phyloP scores from a whole-genome alignment of 2,113 vertebrate genomes.

The Campylomormyrus numenius region DNA sequence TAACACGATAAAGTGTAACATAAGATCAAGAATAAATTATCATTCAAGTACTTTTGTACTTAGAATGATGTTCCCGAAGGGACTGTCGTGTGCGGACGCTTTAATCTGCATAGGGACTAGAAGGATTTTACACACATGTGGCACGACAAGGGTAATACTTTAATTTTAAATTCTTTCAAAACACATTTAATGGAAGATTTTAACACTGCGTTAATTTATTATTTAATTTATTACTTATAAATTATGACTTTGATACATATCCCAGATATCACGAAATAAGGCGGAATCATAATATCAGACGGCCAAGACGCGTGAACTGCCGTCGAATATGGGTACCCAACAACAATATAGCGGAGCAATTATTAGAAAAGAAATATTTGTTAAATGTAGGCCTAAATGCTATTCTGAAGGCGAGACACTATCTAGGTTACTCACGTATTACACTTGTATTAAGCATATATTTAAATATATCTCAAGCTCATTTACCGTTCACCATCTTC shows the following conservation, averaged over 20 bases:
- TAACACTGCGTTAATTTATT: not conserved
- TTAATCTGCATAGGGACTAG: slow-evolving; percentile 37
- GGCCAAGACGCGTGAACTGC: not conserved
- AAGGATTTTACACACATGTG: slow-evolving; percentile 51
- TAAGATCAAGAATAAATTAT: slow-evolving; percentile 55
- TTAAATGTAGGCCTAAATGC: not conserved
- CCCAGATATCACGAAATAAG: not conserved
- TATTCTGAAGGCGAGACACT: not conserved
- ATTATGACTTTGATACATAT: not conserved
- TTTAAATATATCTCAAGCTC: not conserved
- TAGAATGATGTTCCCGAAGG: slow-evolving; percentile 49
- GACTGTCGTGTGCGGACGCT: slow-evolving; percentile 32
- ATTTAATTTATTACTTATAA: not conserved
- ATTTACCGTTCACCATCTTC: not conserved
- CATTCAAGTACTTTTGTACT: slow-evolving; percentile 55
- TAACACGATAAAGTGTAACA: slow-evolving; percentile 19
- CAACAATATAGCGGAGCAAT: not conserved
- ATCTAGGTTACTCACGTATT: not conserved
- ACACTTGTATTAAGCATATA: not conserved
- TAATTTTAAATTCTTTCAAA: not conserved
- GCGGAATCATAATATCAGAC: not conserved
- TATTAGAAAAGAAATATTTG: not conserved
- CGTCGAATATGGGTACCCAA: not conserved
- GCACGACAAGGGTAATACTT: not conserved
- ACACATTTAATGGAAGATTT: not conserved